Base-by-base conservation (phyloP, 2,113 vertebrate genomes). In the Silurus asotus region DNA sequence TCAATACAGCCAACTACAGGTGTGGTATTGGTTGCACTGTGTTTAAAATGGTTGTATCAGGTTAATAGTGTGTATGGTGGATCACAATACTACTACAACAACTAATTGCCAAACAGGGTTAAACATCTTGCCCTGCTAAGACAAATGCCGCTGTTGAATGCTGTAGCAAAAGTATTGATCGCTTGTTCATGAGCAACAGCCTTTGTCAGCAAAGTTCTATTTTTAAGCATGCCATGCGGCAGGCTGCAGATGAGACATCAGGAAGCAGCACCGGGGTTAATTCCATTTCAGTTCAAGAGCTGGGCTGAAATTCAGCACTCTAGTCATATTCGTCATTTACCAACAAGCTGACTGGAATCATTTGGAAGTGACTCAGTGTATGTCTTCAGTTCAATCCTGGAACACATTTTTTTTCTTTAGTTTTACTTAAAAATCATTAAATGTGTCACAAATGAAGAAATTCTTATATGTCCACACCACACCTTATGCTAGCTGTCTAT, bases 181-280 rank as follows among this genome's bases (percentile, higher is more conserved):
- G 90, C 88, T 91, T 87, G 90, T 91, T 74, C 79, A 83, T 81
- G 91, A 92, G 91, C 92, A 91, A 92, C 92, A 92, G 92, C 90
- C 92, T 91, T 91, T 90, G 93, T 95, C 94, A 94, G 94, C 94
- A 94, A 89, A 93, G 87, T 90, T 92, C 91, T 94, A 94, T 94
- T 94, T 93, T 88, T 92, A 91, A 91, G 90, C 85, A 75, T 76
- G 82, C 17, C 82, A 58, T 92, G 90, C 89, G 86, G 90, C 90
- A 92, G 93, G 90, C 92, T 93, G 92, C 89, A 92, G 90, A 90
- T 86, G n/a, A 93, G 90, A 90, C 82, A 89, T 89, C 91, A 92
- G 91, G 64, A 87, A 87, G 5, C 59, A 76, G 80, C 53, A 80
- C 69, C 49, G 25, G 58, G 80, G 67, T 82, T 86, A 82, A 86